Conservation (phyloP, 2,888 invertebrate genomes). For the Agapostemon virescens region DNA sequence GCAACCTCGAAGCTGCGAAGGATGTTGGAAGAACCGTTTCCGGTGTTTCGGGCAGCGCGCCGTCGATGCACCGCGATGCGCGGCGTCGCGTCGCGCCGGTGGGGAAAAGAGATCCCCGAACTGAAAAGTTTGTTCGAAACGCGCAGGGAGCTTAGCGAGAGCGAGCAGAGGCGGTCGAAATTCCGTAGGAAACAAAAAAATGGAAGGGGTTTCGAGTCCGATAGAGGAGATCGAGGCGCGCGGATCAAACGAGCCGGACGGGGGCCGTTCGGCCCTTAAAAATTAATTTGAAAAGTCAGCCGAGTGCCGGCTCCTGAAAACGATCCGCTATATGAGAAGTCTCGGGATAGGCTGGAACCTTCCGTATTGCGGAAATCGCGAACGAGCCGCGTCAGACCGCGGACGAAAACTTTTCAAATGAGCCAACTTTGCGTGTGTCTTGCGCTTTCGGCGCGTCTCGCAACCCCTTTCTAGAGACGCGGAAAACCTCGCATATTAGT, state of each 20-base stretch:
- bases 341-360: slow-evolving; percentile 27
- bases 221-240: slow-evolving; percentile 43
- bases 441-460: slow-evolving; percentile 74
- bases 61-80: too few relatives aligned
- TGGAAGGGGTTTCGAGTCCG: slow-evolving; percentile 37
- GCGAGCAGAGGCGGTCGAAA: neutral
- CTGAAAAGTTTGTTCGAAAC: neutral
- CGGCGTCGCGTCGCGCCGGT: neutral
- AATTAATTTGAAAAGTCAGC: slow-evolving; percentile 76
- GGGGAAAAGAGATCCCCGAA: neutral
- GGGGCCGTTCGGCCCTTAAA: slow-evolving; percentile 70
- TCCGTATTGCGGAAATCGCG: slow-evolving; percentile 64
- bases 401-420: slow-evolving; percentile 77
- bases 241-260: slow-evolving; percentile 44
- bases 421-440: slow-evolving; percentile 80
- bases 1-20: neutral
- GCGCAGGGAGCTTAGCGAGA: neutral
- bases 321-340: slow-evolving; percentile 57
- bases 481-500: slow-evolving; percentile 76
- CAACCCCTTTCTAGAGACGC: slow-evolving; percentile 63
- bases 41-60: neutral
- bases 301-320: slow-evolving; percentile 51
- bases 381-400: slow-evolving; percentile 34
- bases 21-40: neutral
- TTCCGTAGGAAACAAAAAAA: neutral